Percentiles rank a stretch among this genome's conserved stretches.
Evolutionary conservation across 2,113 vertebrate species (phyloP).

Genomic region (Petromus typicus): DNA sequence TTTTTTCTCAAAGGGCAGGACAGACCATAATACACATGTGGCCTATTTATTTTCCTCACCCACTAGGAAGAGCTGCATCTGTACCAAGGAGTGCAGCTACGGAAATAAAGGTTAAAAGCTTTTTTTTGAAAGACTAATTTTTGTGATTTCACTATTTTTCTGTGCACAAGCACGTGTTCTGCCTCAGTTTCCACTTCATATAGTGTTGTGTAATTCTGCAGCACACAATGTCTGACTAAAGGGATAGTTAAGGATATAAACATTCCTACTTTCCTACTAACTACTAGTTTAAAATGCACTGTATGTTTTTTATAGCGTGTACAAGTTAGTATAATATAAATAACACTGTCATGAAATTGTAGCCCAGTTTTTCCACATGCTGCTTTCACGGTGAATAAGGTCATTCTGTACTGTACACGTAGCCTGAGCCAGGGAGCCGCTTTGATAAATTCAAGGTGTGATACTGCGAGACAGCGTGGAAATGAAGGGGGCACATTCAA

Average conservation of each 20-base stretch:
- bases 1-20: neutral
- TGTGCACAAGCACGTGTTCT: neutral
- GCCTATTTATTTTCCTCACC: neutral
- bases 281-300: neutral
- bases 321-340: neutral
- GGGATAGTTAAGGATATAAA: neutral
- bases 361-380: too few relatives aligned
- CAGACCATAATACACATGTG: neutral
- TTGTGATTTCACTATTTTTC: neutral
- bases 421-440: neutral
- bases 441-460: neutral
- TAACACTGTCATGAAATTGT: neutral
- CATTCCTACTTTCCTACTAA: neutral
- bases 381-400: neutral
- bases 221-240: neutral
- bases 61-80: neutral
- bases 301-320: neutral
- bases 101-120: neutral
- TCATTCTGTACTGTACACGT: too few relatives aligned
- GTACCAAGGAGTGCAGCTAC: neutral
- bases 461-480: neutral
- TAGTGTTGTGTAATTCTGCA: neutral
- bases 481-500: neutral
- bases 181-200: neutral
- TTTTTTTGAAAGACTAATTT: neutral